Base-by-base conservation (phyloP, 1,140 invertebrate species). In the Aphidius ervi region DNA sequence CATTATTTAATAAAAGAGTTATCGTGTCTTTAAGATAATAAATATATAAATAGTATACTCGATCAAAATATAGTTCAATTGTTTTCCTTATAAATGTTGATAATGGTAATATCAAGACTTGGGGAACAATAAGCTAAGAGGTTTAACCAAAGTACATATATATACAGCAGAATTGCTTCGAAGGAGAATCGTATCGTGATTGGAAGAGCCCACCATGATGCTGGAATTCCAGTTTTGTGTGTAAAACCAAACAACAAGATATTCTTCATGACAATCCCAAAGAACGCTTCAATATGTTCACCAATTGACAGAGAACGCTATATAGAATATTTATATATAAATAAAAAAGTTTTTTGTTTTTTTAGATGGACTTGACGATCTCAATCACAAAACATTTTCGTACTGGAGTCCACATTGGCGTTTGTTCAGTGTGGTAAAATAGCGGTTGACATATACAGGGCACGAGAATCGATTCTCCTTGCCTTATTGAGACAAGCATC, bases 241-340 rank as follows among this genome's bases (percentile, higher is more conserved):
- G 52, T 54, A 54, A 54, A 54, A 54, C 41, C 52, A 41, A 54
- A 54, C 52, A 40, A 54, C 52, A 54, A 37, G 52, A 54, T 41
- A 54, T 54, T 54, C 52, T 10, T 31, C 39, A 41, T 37, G 6
- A 37, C 49, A 37, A 52, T 52, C 49, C 16, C 39, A 23, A 39
- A 52, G 31, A 52, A 52, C 37, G 23, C 39, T 40, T 42, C 39
- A 54, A 54, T 54, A 54, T 31, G 23, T 31, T 31, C 4, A 54
- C 52, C 52, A 40, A 54, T 54, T 54, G 49, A 52, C 49, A 31
- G 4, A 31, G 23, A 31, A 31, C 4, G 23, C 2, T 31, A 1
- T 31, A 31, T 4, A 31, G 23, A 31, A 31, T 31, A 31, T 31
- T 31, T 31, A 16, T 31, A 31, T 31, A 31, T 31, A 31, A 31